phyloP scores from a whole-genome alignment of 2,113 vertebrate genomes.

The Grallaria varia region DNA sequence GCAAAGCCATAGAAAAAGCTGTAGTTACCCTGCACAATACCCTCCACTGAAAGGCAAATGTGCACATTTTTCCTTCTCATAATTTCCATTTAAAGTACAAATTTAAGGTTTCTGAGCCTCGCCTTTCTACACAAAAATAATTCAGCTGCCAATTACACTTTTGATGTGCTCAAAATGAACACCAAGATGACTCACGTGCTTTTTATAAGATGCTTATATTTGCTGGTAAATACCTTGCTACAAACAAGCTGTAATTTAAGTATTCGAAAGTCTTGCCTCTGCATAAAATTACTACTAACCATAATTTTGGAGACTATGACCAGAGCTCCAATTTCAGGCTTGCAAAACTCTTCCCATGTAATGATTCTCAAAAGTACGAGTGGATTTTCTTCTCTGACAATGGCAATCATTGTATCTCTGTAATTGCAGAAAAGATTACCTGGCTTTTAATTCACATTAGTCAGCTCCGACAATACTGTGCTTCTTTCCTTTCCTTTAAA shows the following conservation, averaged over 20 bases:
- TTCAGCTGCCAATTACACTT: constrained; percentile 26
- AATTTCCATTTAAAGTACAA: constrained; percentile 37
- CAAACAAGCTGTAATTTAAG: constrained; percentile 65
- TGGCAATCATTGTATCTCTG: constrained; percentile 45
- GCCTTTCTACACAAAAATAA: constrained; percentile 30
- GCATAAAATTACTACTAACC: constrained; percentile 48
- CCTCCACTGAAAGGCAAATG: constrained; percentile 39
- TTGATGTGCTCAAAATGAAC: constrained; percentile 13
- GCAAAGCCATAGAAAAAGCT: constrained; percentile 27
- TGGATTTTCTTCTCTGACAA: constrained; percentile 47
- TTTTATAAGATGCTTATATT: constrained; percentile 49
- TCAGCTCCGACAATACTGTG: constrained; percentile 36
- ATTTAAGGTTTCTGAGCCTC: constrained; percentile 23
- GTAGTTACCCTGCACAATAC: constrained; percentile 34
- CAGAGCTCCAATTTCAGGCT: constrained; percentile 54
- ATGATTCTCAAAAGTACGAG: constrained; percentile 37
- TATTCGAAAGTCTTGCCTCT: constrained; percentile 55
- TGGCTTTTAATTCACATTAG: constrained; percentile 46
- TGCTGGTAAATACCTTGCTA: constrained; percentile 53
- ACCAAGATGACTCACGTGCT: constrained; percentile 47
- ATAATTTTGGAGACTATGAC: constrained; percentile 44
- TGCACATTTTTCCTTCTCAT: not conserved
- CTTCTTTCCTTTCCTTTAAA: constrained; percentile 41
- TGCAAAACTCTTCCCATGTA: constrained; percentile 50
- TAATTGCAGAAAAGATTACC: constrained; percentile 52